phyloP scores from a whole-genome alignment of 2,888 invertebrate species.

The Agonum fuliginosum region DNA sequence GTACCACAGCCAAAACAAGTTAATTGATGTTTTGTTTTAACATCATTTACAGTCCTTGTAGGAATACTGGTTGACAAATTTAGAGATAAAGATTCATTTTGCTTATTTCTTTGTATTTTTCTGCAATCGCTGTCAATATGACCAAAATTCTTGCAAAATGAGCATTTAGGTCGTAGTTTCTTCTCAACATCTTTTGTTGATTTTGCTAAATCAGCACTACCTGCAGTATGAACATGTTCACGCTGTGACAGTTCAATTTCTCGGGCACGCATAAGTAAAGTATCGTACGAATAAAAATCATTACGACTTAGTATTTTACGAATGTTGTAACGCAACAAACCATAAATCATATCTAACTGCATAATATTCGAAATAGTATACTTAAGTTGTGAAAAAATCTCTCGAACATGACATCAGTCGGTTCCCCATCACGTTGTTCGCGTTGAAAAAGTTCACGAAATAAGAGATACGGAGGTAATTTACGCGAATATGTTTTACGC shows the following conservation, averaged over 20 bases:
- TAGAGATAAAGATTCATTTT: neutral
- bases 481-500: too few relatives aligned
- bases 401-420: neutral
- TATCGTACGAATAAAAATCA: neutral
- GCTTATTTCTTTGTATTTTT: neutral
- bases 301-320: neutral
- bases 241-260: neutral
- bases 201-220: neutral
- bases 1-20: conserved; percentile 3
- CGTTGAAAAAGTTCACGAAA: neutral
- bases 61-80: neutral
- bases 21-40: neutral
- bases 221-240: neutral
- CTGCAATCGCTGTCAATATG: neutral
- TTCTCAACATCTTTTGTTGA: neutral
- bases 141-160: neutral
- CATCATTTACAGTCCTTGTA: neutral
- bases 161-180: neutral
- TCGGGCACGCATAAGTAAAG: neutral
- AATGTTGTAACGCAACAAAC: neutral
- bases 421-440: neutral
- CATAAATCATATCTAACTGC: neutral
- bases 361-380: neutral
- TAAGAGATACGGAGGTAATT: too few relatives aligned
- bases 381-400: neutral